A percentile compares a stretch with the other conserved stretches of the same genome.
Conservation (phyloP, 2,113 vertebrate genomes). For the Dipodomys spectabilis region DNA sequence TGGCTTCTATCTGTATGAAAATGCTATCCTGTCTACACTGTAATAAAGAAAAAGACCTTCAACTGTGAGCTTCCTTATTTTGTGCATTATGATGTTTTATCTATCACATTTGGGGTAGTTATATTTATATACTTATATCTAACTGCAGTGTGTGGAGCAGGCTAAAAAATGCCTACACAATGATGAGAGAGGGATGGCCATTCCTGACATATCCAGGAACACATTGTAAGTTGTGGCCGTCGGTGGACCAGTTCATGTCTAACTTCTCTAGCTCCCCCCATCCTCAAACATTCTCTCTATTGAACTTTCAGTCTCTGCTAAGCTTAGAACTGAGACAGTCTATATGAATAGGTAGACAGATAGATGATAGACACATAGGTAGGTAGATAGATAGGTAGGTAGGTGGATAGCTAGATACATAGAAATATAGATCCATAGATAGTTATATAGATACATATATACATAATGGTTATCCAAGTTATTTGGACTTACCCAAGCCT, state of each 20-base stretch:
- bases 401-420: too few relatives aligned
- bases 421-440: too few relatives aligned
- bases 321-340: neutral
- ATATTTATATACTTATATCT: neutral
- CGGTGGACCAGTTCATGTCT: neutral
- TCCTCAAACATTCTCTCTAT: neutral
- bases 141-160: neutral
- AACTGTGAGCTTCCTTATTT: neutral
- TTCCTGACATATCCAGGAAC: neutral
- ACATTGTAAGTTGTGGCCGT: neutral
- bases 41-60: neutral
- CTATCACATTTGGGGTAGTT: neutral
- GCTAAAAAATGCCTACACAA: neutral
- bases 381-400: too few relatives aligned
- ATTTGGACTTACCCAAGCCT: neutral
- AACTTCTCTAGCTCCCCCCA: neutral
- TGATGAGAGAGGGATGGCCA: neutral
- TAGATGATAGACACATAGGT: too few relatives aligned
- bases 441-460: too few relatives aligned
- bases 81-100: neutral
- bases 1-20: constrained; percentile 10
- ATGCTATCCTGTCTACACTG: neutral
- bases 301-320: neutral
- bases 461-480: neutral
- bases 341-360: neutral